A percentile compares a stretch with the other conserved stretches of the same genome.
These are phyloP conservation scores for Drosophila setifemur DNA, from an alignment of 1,140 invertebrate genomes.

Conservation along the genomic window DNA sequence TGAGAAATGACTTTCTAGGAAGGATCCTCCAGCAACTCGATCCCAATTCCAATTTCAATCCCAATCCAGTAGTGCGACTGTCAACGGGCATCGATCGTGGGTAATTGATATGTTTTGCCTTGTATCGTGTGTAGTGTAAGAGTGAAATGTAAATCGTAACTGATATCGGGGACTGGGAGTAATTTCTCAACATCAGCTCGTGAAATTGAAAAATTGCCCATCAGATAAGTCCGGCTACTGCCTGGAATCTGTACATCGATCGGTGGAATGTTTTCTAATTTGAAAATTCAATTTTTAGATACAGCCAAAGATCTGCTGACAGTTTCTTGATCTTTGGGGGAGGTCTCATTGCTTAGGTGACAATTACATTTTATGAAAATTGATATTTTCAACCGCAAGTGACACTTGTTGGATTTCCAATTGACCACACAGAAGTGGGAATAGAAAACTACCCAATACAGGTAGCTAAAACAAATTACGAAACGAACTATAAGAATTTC, in stretches of 20 bases:
- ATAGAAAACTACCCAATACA: not conserved
- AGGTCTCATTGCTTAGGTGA: slow-evolving; percentile 53
- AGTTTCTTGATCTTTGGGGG: slow-evolving; percentile 35
- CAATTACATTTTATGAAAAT: slow-evolving; percentile 70
- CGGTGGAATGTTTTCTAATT: not conserved
- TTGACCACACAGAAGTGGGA: slow-evolving; percentile 58
- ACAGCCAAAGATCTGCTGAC: slow-evolving; percentile 38
- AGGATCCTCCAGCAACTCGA: slow-evolving; percentile 26
- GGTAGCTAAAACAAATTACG: slow-evolving; percentile 36
- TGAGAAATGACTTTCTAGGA: slow-evolving; percentile 77
- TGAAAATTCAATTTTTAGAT: slow-evolving; percentile 29
- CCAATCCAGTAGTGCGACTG: slow-evolving; percentile 47
- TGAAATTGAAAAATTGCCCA: slow-evolving; percentile 75
- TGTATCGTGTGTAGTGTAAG: slow-evolving; percentile 34
- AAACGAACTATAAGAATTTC: slow-evolving; percentile 9
- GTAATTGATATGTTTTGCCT: slow-evolving; percentile 76
- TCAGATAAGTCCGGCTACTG: slow-evolving; percentile 56
- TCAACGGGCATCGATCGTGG: slow-evolving; percentile 58
- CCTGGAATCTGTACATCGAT: not conserved
- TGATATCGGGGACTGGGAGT: slow-evolving; percentile 43
- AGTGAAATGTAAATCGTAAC: slow-evolving; percentile 76
- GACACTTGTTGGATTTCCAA: slow-evolving; percentile 28
- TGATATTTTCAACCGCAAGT: slow-evolving; percentile 64
- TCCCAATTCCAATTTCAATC: not conserved
- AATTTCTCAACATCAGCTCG: slow-evolving; percentile 70